phyloP scores from a whole-genome alignment of 92 coral and sea anemone genomes.

The Meandrina meandrites region DNA sequence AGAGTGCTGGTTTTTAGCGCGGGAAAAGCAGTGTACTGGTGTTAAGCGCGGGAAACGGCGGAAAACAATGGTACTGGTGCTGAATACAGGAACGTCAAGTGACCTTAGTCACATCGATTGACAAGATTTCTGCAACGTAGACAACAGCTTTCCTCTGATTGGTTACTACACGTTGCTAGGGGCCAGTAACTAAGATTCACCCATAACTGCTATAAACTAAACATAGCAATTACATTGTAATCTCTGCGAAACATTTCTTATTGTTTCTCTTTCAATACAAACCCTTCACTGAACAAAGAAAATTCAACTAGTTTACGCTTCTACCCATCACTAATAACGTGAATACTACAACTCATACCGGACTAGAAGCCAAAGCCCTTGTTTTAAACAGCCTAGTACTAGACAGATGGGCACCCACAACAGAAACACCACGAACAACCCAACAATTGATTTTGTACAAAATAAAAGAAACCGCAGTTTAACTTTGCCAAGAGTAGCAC shows the following conservation, averaged over 20 bases:
- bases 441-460: background rate
- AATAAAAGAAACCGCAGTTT: background rate
- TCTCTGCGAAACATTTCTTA: background rate
- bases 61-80: too few relatives aligned
- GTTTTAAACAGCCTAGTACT: background rate
- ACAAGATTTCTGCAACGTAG: background rate
- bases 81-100: too few relatives aligned
- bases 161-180: background rate
- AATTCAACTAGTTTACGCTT: background rate
- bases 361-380: background rate
- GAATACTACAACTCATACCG: constrained; percentile 27
- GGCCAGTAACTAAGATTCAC: background rate
- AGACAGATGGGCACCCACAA: background rate
- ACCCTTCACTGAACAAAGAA: background rate
- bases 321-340: background rate
- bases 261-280: background rate
- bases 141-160: background rate
- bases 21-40: background rate
- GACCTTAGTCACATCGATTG: background rate
- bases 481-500: background rate
- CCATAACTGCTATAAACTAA: background rate
- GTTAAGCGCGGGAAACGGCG: background rate
- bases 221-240: background rate
- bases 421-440: background rate
- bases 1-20: too few relatives aligned